Evolutionary conservation across 1,140 invertebrate species (phyloP).

Genomic region (Eriosoma lanigerum): DNA sequence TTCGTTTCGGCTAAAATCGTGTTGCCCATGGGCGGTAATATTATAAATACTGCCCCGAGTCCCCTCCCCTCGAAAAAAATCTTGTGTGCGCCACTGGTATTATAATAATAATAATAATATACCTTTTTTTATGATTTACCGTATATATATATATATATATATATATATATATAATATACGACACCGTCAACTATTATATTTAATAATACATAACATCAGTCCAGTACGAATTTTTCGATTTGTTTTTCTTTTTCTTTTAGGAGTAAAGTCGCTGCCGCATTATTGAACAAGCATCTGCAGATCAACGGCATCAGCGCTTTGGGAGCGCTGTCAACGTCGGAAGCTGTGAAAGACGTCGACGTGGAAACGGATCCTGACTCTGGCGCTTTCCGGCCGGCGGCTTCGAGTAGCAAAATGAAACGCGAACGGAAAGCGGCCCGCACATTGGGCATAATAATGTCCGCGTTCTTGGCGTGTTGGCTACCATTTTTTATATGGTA

Average conservation of each 20-base stretch:
- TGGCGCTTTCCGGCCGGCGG: constrained; percentile 49
- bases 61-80: too few species aligned
- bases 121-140: too few species aligned
- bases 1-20: too few species aligned
- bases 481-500: constrained; percentile 92
- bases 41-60: too few species aligned
- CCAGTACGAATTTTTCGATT: background rate
- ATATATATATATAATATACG: too few species aligned
- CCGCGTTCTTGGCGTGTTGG: constrained; percentile 90
- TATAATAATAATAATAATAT: background rate
- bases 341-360: constrained; percentile 61
- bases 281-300: constrained; percentile 82
- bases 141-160: too few species aligned
- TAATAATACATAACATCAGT: too few species aligned
- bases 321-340: constrained; percentile 60
- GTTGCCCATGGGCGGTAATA: too few species aligned
- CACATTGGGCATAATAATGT: constrained; percentile 94
- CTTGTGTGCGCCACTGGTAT: background rate
- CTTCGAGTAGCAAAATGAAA: constrained; percentile 73
- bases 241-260: constrained; percentile 60
- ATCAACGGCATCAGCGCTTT: constrained; percentile 79
- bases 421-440: constrained; percentile 90
- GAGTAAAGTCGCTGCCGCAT: constrained; percentile 79
- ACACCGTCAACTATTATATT: too few species aligned
- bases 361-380: constrained; percentile 53